phyloP scores from a whole-genome alignment of 2,888 invertebrate genomes.

The Zaprionus lineosus region DNA sequence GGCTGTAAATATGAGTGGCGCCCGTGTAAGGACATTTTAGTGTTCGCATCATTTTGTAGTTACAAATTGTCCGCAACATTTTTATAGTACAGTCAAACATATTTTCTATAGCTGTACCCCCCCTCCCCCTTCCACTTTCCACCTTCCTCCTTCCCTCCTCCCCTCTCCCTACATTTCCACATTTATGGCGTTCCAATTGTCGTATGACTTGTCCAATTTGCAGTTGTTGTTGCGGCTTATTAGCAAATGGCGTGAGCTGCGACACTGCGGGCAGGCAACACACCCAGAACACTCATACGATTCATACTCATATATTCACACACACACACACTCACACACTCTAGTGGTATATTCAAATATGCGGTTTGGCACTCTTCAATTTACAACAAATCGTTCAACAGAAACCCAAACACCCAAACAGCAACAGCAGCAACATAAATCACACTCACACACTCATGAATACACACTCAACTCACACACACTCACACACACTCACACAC shows the following conservation, averaged over 20 bases:
- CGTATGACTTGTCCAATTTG: constrained; percentile 17
- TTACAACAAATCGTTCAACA: constrained; percentile 68
- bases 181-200: background rate
- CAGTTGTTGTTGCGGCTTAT: constrained; percentile 43
- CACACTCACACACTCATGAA: constrained; percentile 34
- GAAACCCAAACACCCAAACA: constrained; percentile 45
- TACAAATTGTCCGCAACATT: too few relatives aligned
- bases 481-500: constrained; percentile 2
- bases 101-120: background rate
- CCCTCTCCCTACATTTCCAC: background rate
- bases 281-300: constrained; percentile 10
- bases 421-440: constrained; percentile 49
- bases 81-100: too few relatives aligned
- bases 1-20: too few relatives aligned
- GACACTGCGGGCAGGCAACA: constrained; percentile 12
- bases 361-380: constrained; percentile 75
- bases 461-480: constrained; percentile 7
- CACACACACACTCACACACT: constrained; percentile 4
- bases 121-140: too few relatives aligned
- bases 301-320: background rate
- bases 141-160: too few relatives aligned
- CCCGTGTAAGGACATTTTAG: too few relatives aligned
- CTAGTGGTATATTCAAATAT: constrained; percentile 67
- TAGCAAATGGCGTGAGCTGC: constrained; percentile 33
- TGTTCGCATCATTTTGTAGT: too few relatives aligned